Evolutionary conservation across 2,888 invertebrate genomes (phyloP).

Genomic region (Andrena marginata): DNA sequence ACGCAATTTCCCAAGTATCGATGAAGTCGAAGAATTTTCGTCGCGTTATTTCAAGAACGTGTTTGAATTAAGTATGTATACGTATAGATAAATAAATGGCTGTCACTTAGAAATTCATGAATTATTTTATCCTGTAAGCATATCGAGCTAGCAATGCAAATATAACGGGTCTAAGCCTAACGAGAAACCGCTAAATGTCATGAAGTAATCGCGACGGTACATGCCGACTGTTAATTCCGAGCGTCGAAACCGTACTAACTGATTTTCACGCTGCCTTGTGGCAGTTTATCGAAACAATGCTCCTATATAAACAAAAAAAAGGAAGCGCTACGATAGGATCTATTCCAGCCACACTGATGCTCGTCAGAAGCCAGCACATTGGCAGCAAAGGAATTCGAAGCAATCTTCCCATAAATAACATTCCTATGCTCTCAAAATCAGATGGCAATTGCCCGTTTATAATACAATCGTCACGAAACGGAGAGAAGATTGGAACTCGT

Average conservation of each 20-base stretch:
- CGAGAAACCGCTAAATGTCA: slow-evolving; percentile 51
- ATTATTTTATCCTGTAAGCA: slow-evolving; percentile 12
- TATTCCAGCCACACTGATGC: slow-evolving; percentile 1
- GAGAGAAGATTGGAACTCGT: background rate
- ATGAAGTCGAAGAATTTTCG: too few species aligned
- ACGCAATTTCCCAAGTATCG: too few species aligned
- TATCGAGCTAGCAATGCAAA: slow-evolving; percentile 31
- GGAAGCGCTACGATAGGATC: background rate
- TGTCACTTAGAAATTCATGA: slow-evolving; percentile 7
- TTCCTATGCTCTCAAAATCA: too few species aligned
- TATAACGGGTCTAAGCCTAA: slow-evolving; percentile 49
- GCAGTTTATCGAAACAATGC: background rate
- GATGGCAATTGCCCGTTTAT: too few species aligned
- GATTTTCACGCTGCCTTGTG: slow-evolving; percentile 3
- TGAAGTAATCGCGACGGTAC: slow-evolving; percentile 29
- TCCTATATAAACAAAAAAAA: background rate
- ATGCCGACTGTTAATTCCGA: slow-evolving; percentile 41
- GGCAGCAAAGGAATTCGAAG: too few species aligned
- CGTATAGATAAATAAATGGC: background rate
- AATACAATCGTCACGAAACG: too few species aligned
- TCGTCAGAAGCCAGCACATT: too few species aligned
- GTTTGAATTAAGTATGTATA: background rate
- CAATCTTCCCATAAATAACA: too few species aligned
- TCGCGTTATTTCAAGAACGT: too few species aligned
- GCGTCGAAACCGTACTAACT: slow-evolving; percentile 11